Percentiles rank a stretch among this genome's conserved stretches.
Conservation (phyloP, 2,888 invertebrate genomes). For the Camptogramma bilineatum region DNA sequence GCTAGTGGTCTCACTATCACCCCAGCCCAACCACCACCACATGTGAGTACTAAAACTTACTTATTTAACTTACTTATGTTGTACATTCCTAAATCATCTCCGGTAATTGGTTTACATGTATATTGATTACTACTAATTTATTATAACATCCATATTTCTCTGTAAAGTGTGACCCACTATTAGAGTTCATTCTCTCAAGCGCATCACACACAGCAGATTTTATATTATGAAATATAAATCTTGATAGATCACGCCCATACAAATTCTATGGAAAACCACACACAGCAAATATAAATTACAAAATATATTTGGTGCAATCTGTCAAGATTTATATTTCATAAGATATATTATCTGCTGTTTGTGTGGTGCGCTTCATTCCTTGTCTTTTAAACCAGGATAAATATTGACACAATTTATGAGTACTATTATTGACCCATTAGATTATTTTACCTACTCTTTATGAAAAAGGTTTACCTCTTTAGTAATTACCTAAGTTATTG, state of each 20-base stretch:
- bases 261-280: too few species aligned
- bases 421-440: not conserved
- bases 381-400: slow-evolving; percentile 21
- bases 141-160: not conserved
- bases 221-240: too few species aligned
- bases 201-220: too few species aligned
- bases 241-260: too few species aligned
- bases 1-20: slow-evolving; percentile 88
- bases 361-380: too few species aligned
- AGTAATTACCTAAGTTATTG: not conserved
- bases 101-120: not conserved
- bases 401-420: slow-evolving; percentile 12
- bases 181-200: not conserved
- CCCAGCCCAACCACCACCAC: slow-evolving; percentile 86
- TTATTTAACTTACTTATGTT: not conserved
- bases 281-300: too few species aligned
- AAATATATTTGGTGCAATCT: too few species aligned
- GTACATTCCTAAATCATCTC: not conserved
- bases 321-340: too few species aligned
- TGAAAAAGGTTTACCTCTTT: not conserved
- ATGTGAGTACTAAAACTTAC: slow-evolving; percentile 70
- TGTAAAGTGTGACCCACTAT: not conserved
- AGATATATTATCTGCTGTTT: too few species aligned
- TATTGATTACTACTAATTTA: not conserved
- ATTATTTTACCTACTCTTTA: not conserved